A percentile compares a stretch with the other conserved stretches of the same genome.
Conservation (phyloP, 2,113 vertebrate species). For the Steatornis caripensis region DNA sequence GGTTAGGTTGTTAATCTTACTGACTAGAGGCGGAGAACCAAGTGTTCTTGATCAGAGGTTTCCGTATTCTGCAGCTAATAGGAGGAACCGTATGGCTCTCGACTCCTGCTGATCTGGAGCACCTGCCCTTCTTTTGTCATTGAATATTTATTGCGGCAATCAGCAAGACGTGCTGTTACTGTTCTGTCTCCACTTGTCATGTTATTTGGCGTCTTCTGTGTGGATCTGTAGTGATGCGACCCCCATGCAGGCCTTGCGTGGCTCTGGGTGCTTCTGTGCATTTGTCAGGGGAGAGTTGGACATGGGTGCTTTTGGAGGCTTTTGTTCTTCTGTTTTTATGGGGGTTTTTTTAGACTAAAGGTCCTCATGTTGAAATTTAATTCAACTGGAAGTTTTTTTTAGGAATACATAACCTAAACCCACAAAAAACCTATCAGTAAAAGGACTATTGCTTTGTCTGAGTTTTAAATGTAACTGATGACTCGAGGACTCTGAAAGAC, state of each 20-base stretch:
- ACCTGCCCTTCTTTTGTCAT: neutral
- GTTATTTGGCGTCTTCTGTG: neutral
- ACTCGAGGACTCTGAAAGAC: neutral
- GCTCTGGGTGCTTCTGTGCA: neutral
- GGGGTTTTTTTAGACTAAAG: neutral
- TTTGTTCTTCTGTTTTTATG: neutral
- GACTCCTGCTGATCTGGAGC: neutral
- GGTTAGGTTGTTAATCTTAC: neutral
- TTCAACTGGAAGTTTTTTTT: neutral
- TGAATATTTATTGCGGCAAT: neutral
- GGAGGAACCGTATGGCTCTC: neutral
- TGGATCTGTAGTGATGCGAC: rapidly evolving
- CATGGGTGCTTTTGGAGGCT: neutral
- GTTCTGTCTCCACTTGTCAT: rapidly evolving
- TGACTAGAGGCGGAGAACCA: neutral
- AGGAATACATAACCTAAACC: neutral
- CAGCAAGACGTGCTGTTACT: neutral
- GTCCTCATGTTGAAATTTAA: neutral
- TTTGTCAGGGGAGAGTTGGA: neutral
- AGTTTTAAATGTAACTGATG: neutral
- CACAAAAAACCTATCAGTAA: rapidly evolving
- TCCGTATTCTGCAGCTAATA: rapidly evolving
- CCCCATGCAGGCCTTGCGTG: rapidly evolving
- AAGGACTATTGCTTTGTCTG: neutral
- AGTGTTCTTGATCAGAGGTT: neutral